These are phyloP conservation scores for Antheraea mylitta DNA, from an alignment of 1,140 invertebrate species.

Conservation along the genomic window DNA sequence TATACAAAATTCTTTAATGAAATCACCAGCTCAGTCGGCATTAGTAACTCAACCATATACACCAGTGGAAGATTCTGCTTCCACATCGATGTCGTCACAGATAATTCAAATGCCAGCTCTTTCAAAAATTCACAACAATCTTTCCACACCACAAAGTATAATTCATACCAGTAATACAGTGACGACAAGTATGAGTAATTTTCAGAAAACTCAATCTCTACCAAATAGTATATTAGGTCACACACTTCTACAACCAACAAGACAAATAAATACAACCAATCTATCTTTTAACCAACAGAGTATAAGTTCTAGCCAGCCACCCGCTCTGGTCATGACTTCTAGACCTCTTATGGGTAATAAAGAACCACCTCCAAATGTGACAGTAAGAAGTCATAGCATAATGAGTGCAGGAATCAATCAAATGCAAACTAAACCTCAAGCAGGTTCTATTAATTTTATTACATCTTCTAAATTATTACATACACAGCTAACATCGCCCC, in stretches of 20 bases:
- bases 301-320: slow-evolving; percentile 74
- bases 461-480: slow-evolving; percentile 76
- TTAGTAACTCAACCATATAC: slow-evolving; percentile 48
- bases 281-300: slow-evolving; percentile 76
- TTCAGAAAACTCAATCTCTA: slow-evolving; percentile 51
- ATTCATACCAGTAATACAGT: slow-evolving; percentile 66
- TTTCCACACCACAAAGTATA: slow-evolving; percentile 42
- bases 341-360: slow-evolving; percentile 63
- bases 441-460: slow-evolving; percentile 66
- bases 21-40: slow-evolving; percentile 63
- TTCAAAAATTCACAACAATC: slow-evolving; percentile 70
- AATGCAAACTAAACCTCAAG: slow-evolving; percentile 52
- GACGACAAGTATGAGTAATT: slow-evolving; percentile 55
- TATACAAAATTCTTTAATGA: slow-evolving; percentile 57
- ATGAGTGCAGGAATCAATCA: slow-evolving; percentile 55
- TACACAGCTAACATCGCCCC: slow-evolving; percentile 79
- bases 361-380: slow-evolving; percentile 65
- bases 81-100: slow-evolving; percentile 57
- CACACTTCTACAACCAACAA: slow-evolving; percentile 68
- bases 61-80: slow-evolving; percentile 44
- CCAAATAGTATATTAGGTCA: slow-evolving; percentile 74
- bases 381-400: slow-evolving; percentile 65
- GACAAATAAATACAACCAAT: slow-evolving; percentile 60
- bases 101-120: slow-evolving; percentile 76
- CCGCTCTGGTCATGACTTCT: slow-evolving; percentile 76